Conservation (phyloP, 2,113 vertebrate species). For the Bubo bubo region DNA sequence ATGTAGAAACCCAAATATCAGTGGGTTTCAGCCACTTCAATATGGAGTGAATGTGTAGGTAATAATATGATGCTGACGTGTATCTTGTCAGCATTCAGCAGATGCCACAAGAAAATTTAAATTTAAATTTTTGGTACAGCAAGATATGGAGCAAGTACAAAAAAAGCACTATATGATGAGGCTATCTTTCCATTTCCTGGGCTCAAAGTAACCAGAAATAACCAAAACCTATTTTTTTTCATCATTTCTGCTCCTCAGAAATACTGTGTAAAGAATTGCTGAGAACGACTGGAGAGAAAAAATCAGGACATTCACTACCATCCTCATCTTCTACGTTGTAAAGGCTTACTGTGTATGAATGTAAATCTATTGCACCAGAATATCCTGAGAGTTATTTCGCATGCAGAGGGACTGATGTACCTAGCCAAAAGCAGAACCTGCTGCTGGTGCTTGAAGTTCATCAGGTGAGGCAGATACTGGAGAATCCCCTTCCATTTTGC, state of each 20-base stretch:
- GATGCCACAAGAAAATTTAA: neutral
- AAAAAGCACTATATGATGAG: neutral
- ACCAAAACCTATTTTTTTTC: neutral
- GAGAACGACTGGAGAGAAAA: neutral
- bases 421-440: neutral
- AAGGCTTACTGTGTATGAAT: neutral
- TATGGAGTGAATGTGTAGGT: neutral
- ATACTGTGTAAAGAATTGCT: neutral
- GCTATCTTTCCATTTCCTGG: neutral
- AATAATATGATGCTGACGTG: neutral
- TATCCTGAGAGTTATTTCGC: neutral
- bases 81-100: neutral
- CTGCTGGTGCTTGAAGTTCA: neutral
- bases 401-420: neutral
- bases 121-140: neutral
- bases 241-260: neutral
- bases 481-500: neutral
- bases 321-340: neutral
- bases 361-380: neutral
- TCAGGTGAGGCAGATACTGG: neutral
- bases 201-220: neutral
- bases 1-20: neutral
- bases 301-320: neutral
- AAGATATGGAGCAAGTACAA: neutral
- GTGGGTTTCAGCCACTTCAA: neutral